A percentile compares a stretch with the other conserved stretches of the same genome.
phyloP scores from a whole-genome alignment of 2,113 vertebrate genomes.

The Engraulis encrasicolus region DNA sequence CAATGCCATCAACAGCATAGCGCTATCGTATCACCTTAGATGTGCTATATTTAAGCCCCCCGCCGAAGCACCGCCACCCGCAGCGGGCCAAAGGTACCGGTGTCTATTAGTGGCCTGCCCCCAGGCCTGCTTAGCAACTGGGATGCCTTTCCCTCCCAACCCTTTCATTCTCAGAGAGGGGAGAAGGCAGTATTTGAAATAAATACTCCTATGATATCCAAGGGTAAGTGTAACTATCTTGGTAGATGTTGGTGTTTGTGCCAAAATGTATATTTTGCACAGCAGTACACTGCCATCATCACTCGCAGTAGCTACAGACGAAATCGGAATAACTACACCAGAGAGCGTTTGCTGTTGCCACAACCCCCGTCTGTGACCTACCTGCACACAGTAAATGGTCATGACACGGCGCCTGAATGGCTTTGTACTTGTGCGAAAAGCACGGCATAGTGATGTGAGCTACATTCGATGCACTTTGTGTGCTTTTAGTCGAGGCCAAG shows the following conservation, averaged over 20 bases:
- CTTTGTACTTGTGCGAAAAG: slow-evolving; percentile 17
- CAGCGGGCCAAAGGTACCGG: neutral
- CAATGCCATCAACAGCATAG: slow-evolving; percentile 47
- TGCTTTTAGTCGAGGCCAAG: slow-evolving; percentile 17
- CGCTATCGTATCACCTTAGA: slow-evolving; percentile 46
- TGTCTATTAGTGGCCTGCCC: neutral
- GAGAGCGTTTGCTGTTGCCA: neutral
- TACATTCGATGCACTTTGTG: neutral
- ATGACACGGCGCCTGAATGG: neutral
- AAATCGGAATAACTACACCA: too few species aligned
- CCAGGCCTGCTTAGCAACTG: neutral
- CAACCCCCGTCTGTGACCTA: neutral
- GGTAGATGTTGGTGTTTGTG: neutral
- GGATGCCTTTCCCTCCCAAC: neutral
- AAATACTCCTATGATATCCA: neutral
- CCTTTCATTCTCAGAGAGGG: neutral
- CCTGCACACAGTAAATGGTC: neutral
- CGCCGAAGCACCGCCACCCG: slow-evolving; percentile 42
- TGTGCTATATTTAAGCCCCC: slow-evolving; percentile 42
- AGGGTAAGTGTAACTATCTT: neutral
- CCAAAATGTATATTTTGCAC: neutral
- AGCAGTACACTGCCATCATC: neutral
- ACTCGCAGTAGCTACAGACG: too few species aligned
- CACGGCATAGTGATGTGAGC: slow-evolving; percentile 22
- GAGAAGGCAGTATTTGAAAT: neutral